Conservation (phyloP, 2,113 vertebrate genomes). For the Limnothrissa miodon region DNA sequence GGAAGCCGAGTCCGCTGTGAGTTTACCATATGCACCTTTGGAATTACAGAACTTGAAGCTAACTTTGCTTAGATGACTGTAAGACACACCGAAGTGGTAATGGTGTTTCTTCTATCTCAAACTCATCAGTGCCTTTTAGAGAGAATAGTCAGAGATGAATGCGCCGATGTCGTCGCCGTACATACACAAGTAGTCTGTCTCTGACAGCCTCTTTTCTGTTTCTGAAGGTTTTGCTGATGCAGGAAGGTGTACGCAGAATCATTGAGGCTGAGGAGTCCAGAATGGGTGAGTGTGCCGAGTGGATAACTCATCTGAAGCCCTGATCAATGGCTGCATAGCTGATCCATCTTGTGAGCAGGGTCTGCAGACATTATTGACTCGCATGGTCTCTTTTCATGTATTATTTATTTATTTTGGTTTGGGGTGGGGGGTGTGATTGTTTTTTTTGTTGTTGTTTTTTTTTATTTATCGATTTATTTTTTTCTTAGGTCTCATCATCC, state of each 20-base stretch:
- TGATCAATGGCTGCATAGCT: background rate
- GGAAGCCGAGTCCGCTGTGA: slow-evolving; percentile 92
- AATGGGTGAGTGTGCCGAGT: slow-evolving; percentile 80
- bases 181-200: slow-evolving; percentile 21
- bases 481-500: slow-evolving; percentile 85
- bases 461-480: too few species aligned
- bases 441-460: too few species aligned
- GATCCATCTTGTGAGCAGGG: background rate
- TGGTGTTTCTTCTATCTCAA: slow-evolving; percentile 22
- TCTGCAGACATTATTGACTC: slow-evolving; percentile 2
- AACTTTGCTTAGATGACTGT: background rate
- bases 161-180: slow-evolving; percentile 12
- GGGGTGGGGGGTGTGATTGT: background rate
- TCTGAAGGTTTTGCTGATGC: slow-evolving; percentile 91
- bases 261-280: slow-evolving; percentile 92
- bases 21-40: slow-evolving; percentile 52
- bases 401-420: slow-evolving; percentile 3
- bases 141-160: slow-evolving; percentile 33
- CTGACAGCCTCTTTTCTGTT: slow-evolving; percentile 31
- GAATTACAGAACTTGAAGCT: background rate
- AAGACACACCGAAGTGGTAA: slow-evolving; percentile 11
- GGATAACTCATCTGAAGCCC: slow-evolving; percentile 27
- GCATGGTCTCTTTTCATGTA: slow-evolving; percentile 11
- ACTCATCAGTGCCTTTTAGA: slow-evolving; percentile 10
- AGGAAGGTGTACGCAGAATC: slow-evolving; percentile 94